These are phyloP conservation scores for Morpho deidamia DNA, from an alignment of 2,888 invertebrate genomes.

Conservation along the genomic window DNA sequence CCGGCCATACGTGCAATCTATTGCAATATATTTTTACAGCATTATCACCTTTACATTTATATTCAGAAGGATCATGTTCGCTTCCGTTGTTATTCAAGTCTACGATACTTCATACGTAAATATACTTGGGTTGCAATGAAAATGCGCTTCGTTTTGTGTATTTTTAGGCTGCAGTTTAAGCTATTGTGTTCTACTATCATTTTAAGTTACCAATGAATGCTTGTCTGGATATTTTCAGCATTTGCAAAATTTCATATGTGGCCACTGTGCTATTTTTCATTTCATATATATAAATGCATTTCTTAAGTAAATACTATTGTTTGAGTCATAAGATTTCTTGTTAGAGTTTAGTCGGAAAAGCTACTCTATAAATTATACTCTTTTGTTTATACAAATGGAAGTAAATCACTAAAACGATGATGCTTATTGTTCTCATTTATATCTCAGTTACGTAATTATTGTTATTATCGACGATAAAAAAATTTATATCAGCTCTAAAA, in stretches of 20 bases:
- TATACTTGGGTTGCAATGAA: conserved; percentile 24
- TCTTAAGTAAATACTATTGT: no score
- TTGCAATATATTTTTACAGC: conserved; percentile 9
- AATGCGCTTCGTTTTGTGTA: conserved; percentile 23
- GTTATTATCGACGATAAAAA: no score
- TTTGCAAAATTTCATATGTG: no score
- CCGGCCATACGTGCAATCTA: conserved; percentile 8
- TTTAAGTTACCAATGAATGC: conserved; percentile 17
- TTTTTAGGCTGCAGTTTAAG: conserved; percentile 24
- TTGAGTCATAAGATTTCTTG: no score
- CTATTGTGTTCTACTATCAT: conserved; percentile 21
- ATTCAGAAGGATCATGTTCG: conserved; percentile 13
- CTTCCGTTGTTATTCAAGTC: conserved; percentile 10
- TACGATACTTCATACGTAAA: conserved; percentile 22
- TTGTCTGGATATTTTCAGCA: background rate
- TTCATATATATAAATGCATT: no score
- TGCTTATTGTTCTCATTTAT: no score
- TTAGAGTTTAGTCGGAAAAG: no score
- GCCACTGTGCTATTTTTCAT: no score
- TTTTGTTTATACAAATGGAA: no score
- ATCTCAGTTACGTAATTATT: no score
- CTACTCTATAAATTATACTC: no score
- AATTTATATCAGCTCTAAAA: background rate
- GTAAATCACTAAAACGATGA: no score
- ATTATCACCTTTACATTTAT: conserved; percentile 15